A percentile compares a stretch with the other conserved stretches of the same genome.
Conservation (phyloP, 2,888 invertebrate genomes). For the Yponomeuta evonymella region DNA sequence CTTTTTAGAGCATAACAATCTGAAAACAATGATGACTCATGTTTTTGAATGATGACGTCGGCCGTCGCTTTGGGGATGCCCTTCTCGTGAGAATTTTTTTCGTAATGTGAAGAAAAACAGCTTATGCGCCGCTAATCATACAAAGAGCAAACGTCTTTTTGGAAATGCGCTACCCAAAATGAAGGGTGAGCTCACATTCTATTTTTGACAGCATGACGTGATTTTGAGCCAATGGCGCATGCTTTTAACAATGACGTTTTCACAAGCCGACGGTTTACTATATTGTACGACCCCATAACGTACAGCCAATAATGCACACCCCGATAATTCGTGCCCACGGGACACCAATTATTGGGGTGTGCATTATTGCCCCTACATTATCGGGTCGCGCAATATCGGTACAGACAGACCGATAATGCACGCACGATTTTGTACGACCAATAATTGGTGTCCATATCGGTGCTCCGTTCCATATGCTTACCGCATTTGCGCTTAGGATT, state of each 20-base stretch:
- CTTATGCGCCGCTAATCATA: constrained; percentile 43
- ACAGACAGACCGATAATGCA: too few relatives aligned
- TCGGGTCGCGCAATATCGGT: too few relatives aligned
- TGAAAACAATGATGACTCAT: constrained; percentile 64
- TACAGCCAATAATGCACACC: too few relatives aligned
- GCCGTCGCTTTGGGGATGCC: constrained; percentile 66
- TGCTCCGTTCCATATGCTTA: too few relatives aligned
- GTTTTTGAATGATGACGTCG: constrained; percentile 58
- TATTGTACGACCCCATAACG: too few relatives aligned
- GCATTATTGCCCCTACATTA: too few relatives aligned
- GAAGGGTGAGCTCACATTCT: constrained; percentile 60
- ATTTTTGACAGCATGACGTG: constrained; percentile 52
- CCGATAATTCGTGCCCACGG: too few relatives aligned
- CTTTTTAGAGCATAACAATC: neutral
- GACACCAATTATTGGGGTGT: too few relatives aligned
- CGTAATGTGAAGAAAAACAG: constrained; percentile 39
- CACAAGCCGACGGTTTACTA: neutral
- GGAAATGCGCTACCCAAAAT: constrained; percentile 37
- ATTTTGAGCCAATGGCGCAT: constrained; percentile 55
- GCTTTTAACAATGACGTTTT: constrained; percentile 37
- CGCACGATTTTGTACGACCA: too few relatives aligned
- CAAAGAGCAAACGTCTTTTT: constrained; percentile 41
- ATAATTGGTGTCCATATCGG: too few relatives aligned
- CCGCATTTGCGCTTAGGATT: too few relatives aligned
- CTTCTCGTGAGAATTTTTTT: constrained; percentile 58